Base-by-base conservation (phyloP, 2,888 invertebrate genomes). In the Aleiodes leptofemur region DNA sequence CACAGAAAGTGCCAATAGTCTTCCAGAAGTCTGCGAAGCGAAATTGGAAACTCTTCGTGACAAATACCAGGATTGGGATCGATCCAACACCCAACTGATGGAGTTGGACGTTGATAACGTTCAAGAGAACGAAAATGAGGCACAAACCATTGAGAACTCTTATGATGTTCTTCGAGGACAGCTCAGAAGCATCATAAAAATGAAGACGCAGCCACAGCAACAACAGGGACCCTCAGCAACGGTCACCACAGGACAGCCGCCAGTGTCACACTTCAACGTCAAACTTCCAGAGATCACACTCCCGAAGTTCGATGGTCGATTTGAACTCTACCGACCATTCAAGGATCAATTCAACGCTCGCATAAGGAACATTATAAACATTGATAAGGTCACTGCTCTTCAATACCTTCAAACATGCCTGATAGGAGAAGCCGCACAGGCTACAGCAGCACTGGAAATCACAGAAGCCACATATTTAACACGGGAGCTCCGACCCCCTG, bases 401-500 rank as follows among this genome's bases (percentile, higher is more conserved):
- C n/a, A n/a, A n/a, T n/a, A n/a, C n/a, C n/a, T n/a, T n/a, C n/a
- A n/a, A n/a, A n/a, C n/a, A n/a, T n/a, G n/a, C n/a, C n/a, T n/a
- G n/a, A n/a, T n/a, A n/a, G n/a, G n/a, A n/a, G n/a, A n/a, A n/a
- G n/a, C n/a, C n/a, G n/a, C n/a, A n/a, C n/a, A n/a, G n/a, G n/a
- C n/a, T n/a, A n/a, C n/a, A 3, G 76, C 79, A 43, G 69, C 77
- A 7, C 69, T 82, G 13, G 72, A 76, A 4, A 72, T 56, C 4
- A 79, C 74, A 9, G 76, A 77, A 0, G 66, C 75, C n/a, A n/a
- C n/a, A n/a, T n/a, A n/a, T n/a, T n/a, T n/a, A n/a, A n/a, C n/a
- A n/a, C n/a, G n/a, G n/a, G 13, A 82, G 80, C 66, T 83, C 82
- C 55, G 50, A 48, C 1, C 43, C 81, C 82, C 0, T 82, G 80